Percentiles rank a stretch among this genome's conserved stretches.
phyloP scores from a whole-genome alignment of 2,113 vertebrate species.

The Pollachius pollachius region DNA sequence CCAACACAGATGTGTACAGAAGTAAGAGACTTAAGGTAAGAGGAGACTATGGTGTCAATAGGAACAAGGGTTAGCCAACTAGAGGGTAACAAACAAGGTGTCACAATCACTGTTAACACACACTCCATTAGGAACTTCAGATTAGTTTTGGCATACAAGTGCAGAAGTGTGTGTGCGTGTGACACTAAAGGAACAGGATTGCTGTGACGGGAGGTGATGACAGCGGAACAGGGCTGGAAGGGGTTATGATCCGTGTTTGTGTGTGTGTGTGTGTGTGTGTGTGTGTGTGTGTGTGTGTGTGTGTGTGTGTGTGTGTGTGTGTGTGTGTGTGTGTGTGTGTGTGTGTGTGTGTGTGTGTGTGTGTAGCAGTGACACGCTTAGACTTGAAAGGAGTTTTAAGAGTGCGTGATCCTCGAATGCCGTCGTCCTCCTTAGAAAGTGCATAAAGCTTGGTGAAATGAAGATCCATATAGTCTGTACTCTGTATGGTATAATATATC shows the following conservation, averaged over 20 bases:
- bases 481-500: too few relatives aligned
- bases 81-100: not conserved
- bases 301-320: conserved; percentile 16
- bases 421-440: too few relatives aligned
- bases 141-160: not conserved
- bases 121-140: not conserved
- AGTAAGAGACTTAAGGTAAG: not conserved
- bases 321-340: not conserved
- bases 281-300: not conserved
- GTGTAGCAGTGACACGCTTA: too few relatives aligned
- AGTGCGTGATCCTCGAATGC: too few relatives aligned
- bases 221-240: conserved; percentile 10
- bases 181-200: too few relatives aligned
- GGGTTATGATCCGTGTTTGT: conserved; percentile 17
- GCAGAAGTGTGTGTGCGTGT: not conserved
- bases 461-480: too few relatives aligned
- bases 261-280: conserved; percentile 11
- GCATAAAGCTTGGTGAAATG: too few relatives aligned
- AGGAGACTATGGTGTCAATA: conserved; percentile 8
- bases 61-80: too few relatives aligned
- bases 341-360: conserved; percentile 9
- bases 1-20: too few relatives aligned
- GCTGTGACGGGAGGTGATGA: too few relatives aligned
- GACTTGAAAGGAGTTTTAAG: too few relatives aligned
- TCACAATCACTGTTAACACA: not conserved